phyloP scores from a whole-genome alignment of 2,113 vertebrate species.

The Odocoileus virginianus region DNA sequence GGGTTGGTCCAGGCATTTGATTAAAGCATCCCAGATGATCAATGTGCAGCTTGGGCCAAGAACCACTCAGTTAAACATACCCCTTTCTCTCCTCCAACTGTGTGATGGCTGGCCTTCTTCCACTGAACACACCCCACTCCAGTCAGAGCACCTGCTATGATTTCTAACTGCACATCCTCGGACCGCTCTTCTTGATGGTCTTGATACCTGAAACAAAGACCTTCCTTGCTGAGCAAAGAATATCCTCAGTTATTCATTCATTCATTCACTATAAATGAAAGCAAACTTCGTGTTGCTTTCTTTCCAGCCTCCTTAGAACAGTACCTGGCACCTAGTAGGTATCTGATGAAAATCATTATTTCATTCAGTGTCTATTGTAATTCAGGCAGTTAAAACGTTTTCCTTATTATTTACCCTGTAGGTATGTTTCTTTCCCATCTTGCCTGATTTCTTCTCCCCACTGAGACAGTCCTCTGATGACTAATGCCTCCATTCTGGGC shows the following conservation, averaged over 20 bases:
- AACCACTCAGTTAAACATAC: not conserved
- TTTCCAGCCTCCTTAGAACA: not conserved
- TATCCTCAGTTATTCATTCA: not conserved
- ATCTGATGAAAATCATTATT: not conserved
- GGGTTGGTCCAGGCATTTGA: not conserved
- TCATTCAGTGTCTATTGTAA: not conserved
- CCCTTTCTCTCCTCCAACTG: not conserved
- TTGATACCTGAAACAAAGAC: not conserved
- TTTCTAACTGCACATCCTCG: not conserved
- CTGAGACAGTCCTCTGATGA: not conserved
- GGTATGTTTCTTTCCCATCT: not conserved
- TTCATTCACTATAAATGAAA: not conserved
- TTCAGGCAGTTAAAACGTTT: not conserved
- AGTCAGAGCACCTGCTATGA: not conserved
- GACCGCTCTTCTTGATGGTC: not conserved
- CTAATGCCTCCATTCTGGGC: not conserved
- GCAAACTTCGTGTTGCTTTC: not conserved
- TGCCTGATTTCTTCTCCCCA: not conserved
- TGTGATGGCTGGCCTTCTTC: not conserved
- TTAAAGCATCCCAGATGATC: not conserved
- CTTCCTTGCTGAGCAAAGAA: not conserved
- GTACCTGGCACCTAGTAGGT: not conserved
- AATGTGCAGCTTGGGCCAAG: not conserved
- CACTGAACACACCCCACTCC: not conserved
- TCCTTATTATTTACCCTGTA: not conserved